Base-by-base conservation (phyloP, 2,888 invertebrate species). In the Hoplodrina ambigua region DNA sequence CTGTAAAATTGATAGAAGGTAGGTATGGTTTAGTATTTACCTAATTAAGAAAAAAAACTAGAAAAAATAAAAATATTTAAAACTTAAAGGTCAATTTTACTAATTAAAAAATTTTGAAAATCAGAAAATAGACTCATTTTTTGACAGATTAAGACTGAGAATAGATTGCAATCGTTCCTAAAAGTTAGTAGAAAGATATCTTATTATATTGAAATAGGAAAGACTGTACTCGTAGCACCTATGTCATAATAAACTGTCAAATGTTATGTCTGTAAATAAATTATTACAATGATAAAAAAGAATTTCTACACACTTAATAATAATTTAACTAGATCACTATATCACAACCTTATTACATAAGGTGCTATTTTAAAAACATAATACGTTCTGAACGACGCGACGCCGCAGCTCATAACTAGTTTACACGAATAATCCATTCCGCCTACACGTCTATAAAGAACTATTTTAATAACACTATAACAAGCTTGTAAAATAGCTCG, bases 381-480 rank as follows among this genome's bases (percentile, higher is more conserved):
- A 82, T 83, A 78, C 44, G 60, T 60, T 59, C 55, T 62, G 66
- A 78, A 86, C 79, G 82, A 80, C 77, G 75, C 79, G 82, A 80
- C 77, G 75, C 75, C 75, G 73, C 70, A 68, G 55, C 63, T 70
- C 58, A 69, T 80, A 84, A 85, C 86, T 86, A 82, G 83, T 79
- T 84, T 85, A 83, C 74, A 82, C 77, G 69, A 81, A 85, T 84
- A 82, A 81, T 78, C 75, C 57, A 81, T 82, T 80, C 84, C 88
- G 74, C 88, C 89, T 84, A 89, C 89, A 81, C 86, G 73, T 75
- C 82, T 61, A 88, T 86, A 89, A 86, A 89, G 77, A 87, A 87
- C 82, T 83, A 70, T 85, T 88, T 86, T 87, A 86, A 88, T 87
- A 89, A 86, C 85, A 80, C 85, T 85, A 82, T 87, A 88, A 89